Conservation (phyloP, 2,113 vertebrate species). For the Struthidea cinerea region DNA sequence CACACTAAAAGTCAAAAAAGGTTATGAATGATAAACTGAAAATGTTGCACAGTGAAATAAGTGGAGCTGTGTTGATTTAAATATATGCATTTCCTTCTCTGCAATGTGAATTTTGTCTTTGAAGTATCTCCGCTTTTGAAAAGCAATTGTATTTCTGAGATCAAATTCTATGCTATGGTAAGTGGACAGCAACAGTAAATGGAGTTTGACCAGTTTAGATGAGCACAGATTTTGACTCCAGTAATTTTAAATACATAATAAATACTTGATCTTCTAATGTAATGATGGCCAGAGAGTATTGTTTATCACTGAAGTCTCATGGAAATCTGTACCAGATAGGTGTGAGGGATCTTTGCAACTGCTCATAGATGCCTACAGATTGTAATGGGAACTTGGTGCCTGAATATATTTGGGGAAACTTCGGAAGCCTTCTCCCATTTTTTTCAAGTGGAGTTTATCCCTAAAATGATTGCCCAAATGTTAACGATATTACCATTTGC, state of each 20-base stretch:
- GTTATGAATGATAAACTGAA: not conserved
- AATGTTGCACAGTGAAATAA: not conserved
- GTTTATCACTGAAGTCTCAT: not conserved
- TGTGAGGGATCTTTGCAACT: not conserved
- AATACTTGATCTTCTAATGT: not conserved
- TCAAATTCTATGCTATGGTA: not conserved
- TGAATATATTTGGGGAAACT: not conserved
- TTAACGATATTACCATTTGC: not conserved
- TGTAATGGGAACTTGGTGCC: not conserved
- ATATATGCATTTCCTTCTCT: not conserved
- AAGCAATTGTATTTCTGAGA: not conserved
- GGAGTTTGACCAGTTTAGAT: not conserved
- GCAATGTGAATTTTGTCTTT: not conserved
- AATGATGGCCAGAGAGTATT: not conserved
- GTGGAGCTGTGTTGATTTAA: not conserved
- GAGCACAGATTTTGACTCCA: not conserved
- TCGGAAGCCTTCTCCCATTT: not conserved
- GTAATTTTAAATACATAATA: not conserved
- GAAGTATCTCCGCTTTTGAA: not conserved
- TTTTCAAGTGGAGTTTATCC: not conserved
- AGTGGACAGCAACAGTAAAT: not conserved
- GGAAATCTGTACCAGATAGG: not conserved
- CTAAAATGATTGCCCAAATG: not conserved
- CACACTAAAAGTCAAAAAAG: not conserved
- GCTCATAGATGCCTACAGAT: not conserved